phyloP scores from a whole-genome alignment of 1,140 invertebrate genomes.

The Orchesella cincta region DNA sequence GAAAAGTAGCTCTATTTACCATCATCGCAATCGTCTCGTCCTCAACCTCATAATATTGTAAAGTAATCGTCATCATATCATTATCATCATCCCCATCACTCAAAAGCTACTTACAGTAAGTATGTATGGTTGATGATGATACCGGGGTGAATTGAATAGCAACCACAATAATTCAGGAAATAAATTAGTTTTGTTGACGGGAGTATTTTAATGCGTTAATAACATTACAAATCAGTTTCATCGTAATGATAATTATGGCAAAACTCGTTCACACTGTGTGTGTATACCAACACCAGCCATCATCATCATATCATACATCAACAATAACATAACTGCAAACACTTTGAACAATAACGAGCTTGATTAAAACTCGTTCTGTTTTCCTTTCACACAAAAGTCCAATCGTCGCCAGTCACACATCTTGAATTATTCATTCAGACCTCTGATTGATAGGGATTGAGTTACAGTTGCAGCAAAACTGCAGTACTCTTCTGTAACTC shows the following conservation, averaged over 20 bases:
- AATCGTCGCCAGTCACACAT: background rate
- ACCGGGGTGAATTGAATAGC: too few species aligned
- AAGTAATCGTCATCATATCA: too few species aligned
- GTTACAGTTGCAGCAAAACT: too few species aligned
- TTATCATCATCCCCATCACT: too few species aligned
- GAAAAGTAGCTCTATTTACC: too few species aligned
- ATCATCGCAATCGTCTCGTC: too few species aligned
- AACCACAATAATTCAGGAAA: background rate
- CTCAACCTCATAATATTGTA: too few species aligned
- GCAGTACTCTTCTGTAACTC: too few species aligned
- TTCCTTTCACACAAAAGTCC: background rate
- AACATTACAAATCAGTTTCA: background rate
- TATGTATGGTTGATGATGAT: too few species aligned
- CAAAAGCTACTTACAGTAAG: too few species aligned
- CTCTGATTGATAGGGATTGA: too few species aligned
- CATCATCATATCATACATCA: background rate
- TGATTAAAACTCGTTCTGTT: conserved; percentile 2
- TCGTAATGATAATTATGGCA: background rate
- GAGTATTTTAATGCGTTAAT: background rate
- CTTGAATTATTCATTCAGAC: background rate
- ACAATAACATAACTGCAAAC: too few species aligned
- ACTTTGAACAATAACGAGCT: conserved; percentile 2
- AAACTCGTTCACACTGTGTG: background rate
- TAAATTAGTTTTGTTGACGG: conserved; percentile 15
- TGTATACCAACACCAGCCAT: background rate